These are phyloP conservation scores for Trichonephila clavipes DNA, from an alignment of 1,140 invertebrate species.

Conservation along the genomic window DNA sequence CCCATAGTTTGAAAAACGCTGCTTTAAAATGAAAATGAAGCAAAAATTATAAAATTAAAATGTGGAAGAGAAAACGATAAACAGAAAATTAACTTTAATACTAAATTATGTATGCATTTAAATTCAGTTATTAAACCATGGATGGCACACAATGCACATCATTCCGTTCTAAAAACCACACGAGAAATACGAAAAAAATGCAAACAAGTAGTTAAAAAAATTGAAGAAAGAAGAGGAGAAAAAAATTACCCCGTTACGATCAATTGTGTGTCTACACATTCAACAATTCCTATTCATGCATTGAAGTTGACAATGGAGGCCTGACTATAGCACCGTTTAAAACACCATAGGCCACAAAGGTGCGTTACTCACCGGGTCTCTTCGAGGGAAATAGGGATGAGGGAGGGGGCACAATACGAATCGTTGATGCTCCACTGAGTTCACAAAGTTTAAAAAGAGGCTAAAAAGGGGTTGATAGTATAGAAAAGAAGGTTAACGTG, in stretches of 20 bases:
- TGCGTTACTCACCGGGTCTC: background rate
- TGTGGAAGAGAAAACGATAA: no score
- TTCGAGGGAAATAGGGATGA: background rate
- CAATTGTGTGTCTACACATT: background rate
- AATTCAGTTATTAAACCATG: background rate
- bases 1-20: no score
- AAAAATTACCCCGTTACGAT: background rate
- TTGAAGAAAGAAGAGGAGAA: background rate
- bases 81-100: background rate
- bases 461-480: conserved; percentile 20
- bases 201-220: background rate
- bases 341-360: conserved; percentile 30
- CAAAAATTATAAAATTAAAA: no score
- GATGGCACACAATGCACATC: background rate
- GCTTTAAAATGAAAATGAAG: no score
- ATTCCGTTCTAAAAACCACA: background rate
- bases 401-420: background rate
- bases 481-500: background rate
- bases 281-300: conserved; percentile 1
- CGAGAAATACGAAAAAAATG: background rate
- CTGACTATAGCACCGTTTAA: conserved; percentile 16
- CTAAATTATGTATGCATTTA: background rate
- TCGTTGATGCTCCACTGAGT: conserved; percentile 12
- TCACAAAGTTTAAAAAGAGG: conserved; percentile 32
- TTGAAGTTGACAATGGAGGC: conserved; percentile 16